These are phyloP conservation scores for Styela plicata DNA, from an alignment of 23 tunicate species.

Conservation along the genomic window DNA sequence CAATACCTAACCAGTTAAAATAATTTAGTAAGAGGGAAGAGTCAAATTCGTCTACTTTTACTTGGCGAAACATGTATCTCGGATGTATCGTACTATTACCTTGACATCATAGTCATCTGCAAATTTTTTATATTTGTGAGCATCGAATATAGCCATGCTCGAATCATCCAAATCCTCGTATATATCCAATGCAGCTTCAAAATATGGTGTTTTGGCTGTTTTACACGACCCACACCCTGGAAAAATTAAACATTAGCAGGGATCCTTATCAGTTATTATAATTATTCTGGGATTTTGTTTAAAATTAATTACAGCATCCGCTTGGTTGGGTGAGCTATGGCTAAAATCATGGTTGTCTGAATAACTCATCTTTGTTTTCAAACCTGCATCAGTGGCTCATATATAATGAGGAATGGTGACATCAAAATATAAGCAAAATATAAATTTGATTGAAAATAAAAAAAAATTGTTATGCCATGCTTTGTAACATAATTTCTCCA, in stretches of 20 bases:
- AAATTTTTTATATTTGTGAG: conserved; percentile 16
- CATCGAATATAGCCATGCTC: conserved; percentile 66
- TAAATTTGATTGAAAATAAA: too few species aligned
- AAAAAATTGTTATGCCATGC: too few species aligned
- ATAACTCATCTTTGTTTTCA: too few species aligned
- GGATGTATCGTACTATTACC: too few species aligned
- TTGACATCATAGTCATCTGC: conserved; percentile 45
- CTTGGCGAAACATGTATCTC: too few species aligned
- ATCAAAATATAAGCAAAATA: too few species aligned
- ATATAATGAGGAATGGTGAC: too few species aligned
- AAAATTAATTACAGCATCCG: background rate
- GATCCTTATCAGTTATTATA: background rate
- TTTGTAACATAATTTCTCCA: too few species aligned
- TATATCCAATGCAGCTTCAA: conserved; percentile 61
- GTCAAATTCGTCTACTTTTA: too few species aligned
- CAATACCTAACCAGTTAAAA: too few species aligned
- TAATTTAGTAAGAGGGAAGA: too few species aligned
- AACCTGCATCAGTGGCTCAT: background rate
- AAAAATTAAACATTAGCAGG: background rate
- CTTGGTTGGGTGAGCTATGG: background rate
- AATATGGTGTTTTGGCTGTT: conserved; percentile 56
- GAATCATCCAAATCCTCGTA: conserved; percentile 57
- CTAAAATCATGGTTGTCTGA: background rate
- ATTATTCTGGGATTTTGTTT: background rate
- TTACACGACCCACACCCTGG: conserved; percentile 90